Evolutionary conservation across 1,140 invertebrate species (phyloP).

Genomic region (Hirudo medicinalis): DNA sequence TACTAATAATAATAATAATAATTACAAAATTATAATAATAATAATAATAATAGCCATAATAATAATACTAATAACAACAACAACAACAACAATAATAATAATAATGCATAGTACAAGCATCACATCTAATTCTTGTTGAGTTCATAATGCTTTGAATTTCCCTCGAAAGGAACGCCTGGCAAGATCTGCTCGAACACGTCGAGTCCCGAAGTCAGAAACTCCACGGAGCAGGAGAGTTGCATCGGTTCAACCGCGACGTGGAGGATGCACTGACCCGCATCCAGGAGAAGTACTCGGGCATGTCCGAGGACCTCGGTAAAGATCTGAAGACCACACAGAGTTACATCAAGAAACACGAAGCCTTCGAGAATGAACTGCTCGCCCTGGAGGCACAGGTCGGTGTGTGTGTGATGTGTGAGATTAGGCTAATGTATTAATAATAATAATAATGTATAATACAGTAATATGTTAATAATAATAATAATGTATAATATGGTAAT

Average conservation of each 20-base stretch:
- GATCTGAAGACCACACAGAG: slow-evolving; percentile 75
- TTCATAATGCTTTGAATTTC: neutral
- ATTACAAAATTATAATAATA: neutral
- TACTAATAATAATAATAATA: no score
- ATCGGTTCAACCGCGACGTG: slow-evolving; percentile 88
- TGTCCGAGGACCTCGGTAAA: slow-evolving; percentile 69
- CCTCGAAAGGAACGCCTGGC: slow-evolving; percentile 61
- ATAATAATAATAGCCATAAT: neutral
- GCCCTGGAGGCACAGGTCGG: slow-evolving; percentile 83
- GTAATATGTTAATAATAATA: neutral
- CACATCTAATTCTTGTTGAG: neutral
- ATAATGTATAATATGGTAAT: no score
- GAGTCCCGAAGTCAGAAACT: slow-evolving; percentile 70
- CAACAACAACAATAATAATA: neutral
- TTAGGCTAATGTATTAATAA: neutral
- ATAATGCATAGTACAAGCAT: neutral
- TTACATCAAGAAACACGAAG: slow-evolving; percentile 72
- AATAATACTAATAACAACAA: no score
- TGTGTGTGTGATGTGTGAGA: slow-evolving; percentile 22
- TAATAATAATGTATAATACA: neutral
- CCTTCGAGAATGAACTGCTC: slow-evolving; percentile 84
- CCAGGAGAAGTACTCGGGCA: slow-evolving; percentile 64
- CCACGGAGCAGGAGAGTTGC: slow-evolving; percentile 82
- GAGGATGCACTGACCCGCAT: slow-evolving; percentile 79
- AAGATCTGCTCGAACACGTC: slow-evolving; percentile 68